Evolutionary conservation across 2,113 vertebrate genomes (phyloP).

Genomic region (Cavia porcellus): DNA sequence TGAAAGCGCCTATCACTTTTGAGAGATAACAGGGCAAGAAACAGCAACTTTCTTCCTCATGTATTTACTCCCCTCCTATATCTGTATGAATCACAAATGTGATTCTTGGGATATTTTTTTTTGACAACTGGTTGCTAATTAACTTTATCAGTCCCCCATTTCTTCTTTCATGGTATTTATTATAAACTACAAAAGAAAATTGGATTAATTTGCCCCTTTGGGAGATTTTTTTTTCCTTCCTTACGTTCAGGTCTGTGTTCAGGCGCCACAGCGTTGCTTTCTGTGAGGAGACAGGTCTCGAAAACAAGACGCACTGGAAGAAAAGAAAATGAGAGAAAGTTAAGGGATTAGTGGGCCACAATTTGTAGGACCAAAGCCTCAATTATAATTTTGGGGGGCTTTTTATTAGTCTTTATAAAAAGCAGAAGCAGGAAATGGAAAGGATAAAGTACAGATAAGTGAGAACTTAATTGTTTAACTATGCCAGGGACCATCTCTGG

Average conservation of each 20-base stretch:
- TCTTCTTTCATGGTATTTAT: constrained; percentile 4
- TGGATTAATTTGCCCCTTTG: not conserved
- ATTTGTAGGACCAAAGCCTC: no score
- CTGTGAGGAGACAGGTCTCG: no score
- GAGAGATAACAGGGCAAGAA: not conserved
- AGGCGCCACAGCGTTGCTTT: no score
- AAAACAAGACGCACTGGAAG: no score
- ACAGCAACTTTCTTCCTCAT: not conserved
- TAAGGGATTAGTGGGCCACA: no score
- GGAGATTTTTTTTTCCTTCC: not conserved
- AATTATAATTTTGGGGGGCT: no score
- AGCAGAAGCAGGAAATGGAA: no score
- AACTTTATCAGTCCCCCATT: not conserved
- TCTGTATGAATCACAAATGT: not conserved
- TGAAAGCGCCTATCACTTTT: not conserved
- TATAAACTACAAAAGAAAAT: not conserved
- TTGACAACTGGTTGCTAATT: not conserved
- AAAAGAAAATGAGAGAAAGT: no score
- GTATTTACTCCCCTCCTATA: not conserved
- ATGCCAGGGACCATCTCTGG: no score
- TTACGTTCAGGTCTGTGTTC: not conserved
- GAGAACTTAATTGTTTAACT: no score
- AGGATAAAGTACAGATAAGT: no score
- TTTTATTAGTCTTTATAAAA: no score
- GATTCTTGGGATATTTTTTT: not conserved